Evolutionary conservation across 2,797 vertebrate species (phyloP), one percentile per base, ranked within the genome.

Genomic region (Peromyscus aztecus): DNA sequence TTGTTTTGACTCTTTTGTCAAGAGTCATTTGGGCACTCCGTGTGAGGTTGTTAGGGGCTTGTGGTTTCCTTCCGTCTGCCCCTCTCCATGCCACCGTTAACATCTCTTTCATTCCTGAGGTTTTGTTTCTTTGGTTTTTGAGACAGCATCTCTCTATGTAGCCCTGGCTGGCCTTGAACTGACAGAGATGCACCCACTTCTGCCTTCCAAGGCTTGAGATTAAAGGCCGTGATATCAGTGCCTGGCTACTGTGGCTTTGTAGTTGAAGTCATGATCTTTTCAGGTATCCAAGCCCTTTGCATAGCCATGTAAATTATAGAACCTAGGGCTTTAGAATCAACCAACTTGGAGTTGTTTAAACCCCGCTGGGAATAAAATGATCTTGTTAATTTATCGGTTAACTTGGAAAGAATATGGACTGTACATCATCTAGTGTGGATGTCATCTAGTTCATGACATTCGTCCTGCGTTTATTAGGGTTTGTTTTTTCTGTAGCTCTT

Each of bases 371-470:
- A 34, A 24, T 94, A 55, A 82, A 84, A 85, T 83, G 82, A 89
- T 37, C 2, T 40, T 94, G 0, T 14, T 52, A 52, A 52, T 14
- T 52, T 52, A 13, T 95, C 85, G 24, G 31, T 71, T 85, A 89
- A 1, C 78, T 89, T 86, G 40, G 75, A 94, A 49, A 83, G n/a
- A 89, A 93, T 93, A 93, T 94, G 73, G 85, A 89, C 37, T 76
- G 7, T 88, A 92, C 92, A 2, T 81, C 40, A 27, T 6, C n/a
- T n/a, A n/a, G n/a, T n/a, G n/a, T n/a, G n/a, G n/a, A n/a, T n/a
- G 27, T 55, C 8, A 67, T 89, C 40, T 16, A 89, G 2, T 73
- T 69, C 52, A 49, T 24, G 67, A 89, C 95, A 71, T 73, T 43
- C 78, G 37, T 27, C 7, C 31, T 93, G 12, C 46, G 14, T 83